Percentiles rank a stretch among this genome's conserved stretches.
These are phyloP conservation scores for Phyto melanocephala DNA, from an alignment of 2,888 invertebrate species.

Conservation along the genomic window DNA sequence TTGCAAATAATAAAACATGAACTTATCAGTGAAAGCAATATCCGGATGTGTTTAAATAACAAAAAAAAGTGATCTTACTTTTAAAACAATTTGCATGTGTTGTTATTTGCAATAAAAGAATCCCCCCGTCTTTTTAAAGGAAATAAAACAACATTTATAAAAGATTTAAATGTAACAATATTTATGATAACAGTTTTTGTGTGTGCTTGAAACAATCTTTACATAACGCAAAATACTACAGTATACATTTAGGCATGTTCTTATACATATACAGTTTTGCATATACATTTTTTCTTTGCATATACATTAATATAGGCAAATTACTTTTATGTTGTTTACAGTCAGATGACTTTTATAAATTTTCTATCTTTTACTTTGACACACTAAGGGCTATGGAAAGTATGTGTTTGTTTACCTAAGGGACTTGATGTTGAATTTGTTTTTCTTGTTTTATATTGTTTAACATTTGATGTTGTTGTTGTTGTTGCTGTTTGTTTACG, in stretches of 20 bases:
- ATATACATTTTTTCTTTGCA: no score
- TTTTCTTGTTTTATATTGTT: constrained; percentile 1
- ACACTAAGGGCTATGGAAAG: neutral
- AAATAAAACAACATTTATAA: no score
- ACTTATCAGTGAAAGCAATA: no score
- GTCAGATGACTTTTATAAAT: neutral
- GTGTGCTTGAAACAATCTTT: neutral
- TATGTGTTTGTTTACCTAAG: constrained; percentile 22
- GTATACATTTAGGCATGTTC: constrained; percentile 66
- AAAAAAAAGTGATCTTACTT: no score
- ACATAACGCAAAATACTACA: constrained; percentile 11
- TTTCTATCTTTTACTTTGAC: neutral
- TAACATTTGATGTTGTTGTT: neutral
- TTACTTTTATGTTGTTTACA: neutral
- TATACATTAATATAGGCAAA: neutral
- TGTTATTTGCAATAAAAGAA: no score
- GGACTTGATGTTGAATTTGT: constrained; percentile 3
- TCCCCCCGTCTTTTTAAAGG: no score
- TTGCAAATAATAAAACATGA: no score
- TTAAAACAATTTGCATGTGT: no score
- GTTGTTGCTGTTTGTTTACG: neutral
- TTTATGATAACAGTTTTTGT: constrained; percentile 20
- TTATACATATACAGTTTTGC: no score
- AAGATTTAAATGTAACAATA: neutral
- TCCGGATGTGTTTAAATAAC: no score